Evolutionary conservation across 2,888 invertebrate genomes (phyloP).

Genomic region (Amblyjoppa proteus): DNA sequence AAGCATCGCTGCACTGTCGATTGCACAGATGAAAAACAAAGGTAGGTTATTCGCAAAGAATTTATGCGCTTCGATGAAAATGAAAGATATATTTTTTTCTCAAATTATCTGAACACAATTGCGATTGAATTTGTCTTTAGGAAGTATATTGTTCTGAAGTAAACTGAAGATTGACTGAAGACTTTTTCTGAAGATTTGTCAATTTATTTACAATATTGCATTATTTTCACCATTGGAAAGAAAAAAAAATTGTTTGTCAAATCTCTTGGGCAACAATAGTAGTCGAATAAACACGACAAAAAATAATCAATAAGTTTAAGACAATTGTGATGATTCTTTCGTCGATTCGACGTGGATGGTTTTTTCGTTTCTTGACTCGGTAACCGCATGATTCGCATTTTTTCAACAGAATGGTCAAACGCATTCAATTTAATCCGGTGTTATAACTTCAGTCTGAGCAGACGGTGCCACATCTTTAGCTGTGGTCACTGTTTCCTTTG

Average conservation of each 20-base stretch:
- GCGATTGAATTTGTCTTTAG: constrained; percentile 6
- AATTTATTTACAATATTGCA: constrained; percentile 17
- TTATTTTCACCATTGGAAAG: neutral
- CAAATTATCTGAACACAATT: constrained; percentile 24
- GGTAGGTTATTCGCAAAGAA: constrained; percentile 46
- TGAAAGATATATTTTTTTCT: constrained; percentile 48
- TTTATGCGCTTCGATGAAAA: neutral
- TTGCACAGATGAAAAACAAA: neutral
- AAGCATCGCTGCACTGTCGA: neutral
- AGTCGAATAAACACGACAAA: neutral
- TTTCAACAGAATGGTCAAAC: neutral
- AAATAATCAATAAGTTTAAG: constrained; percentile 1
- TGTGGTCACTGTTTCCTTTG: constrained; percentile 14
- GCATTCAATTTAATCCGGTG: constrained; percentile 63
- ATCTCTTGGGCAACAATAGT: neutral
- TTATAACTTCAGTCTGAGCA: constrained; percentile 67
- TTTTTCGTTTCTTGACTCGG: neutral
- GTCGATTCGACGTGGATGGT: neutral
- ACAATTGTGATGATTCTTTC: neutral
- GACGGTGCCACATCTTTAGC: constrained; percentile 36
- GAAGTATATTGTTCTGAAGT: constrained; percentile 14
- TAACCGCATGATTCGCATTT: neutral
- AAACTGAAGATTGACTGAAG: neutral
- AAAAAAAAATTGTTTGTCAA: constrained; percentile 15
- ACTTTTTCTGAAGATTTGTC: neutral